Base-by-base conservation (phyloP, 2,113 vertebrate genomes). In the Larimichthys polyactis region DNA sequence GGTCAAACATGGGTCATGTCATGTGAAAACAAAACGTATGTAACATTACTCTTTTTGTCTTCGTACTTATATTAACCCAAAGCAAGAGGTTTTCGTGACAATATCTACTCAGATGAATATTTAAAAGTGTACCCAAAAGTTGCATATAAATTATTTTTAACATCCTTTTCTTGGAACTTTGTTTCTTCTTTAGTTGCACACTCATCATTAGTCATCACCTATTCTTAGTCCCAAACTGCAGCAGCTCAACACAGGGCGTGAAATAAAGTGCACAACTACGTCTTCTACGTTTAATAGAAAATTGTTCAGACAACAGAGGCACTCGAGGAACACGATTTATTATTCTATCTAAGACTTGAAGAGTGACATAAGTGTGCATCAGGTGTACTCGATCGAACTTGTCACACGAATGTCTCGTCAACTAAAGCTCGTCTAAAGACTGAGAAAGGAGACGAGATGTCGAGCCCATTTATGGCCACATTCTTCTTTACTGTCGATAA, bases 241-340 rank as follows among this genome's bases (percentile, higher is more conserved):
- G 15, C 16, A 17, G 58, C 16, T 17, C 1, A 32, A 36, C 16
- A 60, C 58, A 11, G 4, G 17, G 16, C 19, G 65, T 36, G 65
- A 2, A 62, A 2, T 44, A 12, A 71, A 27, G 11, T 22, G 58
- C 3, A 0, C 54, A 71, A 32, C n/a, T 1, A n/a, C 24, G 57
- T 69, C 17, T 10, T 11, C 36, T n/a, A n/a, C n/a, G n/a, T n/a
- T n/a, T n/a, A n/a, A 19, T 5, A 36, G 27, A 43, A 73, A 65
- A 71, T 46, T 20, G 17, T 57, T 51, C 20, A 66, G 52, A 66
- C 22, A 16, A 32, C 24, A 19, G 36, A 66, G 16, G 22, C 43
- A 27, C 29, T 68, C 5, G 16, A 82, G 59, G 44, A 71, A 24
- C 11, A 1, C 71, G 55, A 40, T 76, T 65, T 58, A 69, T 65